phyloP scores from a whole-genome alignment of 2,888 invertebrate species.

The Trilocha varians region DNA sequence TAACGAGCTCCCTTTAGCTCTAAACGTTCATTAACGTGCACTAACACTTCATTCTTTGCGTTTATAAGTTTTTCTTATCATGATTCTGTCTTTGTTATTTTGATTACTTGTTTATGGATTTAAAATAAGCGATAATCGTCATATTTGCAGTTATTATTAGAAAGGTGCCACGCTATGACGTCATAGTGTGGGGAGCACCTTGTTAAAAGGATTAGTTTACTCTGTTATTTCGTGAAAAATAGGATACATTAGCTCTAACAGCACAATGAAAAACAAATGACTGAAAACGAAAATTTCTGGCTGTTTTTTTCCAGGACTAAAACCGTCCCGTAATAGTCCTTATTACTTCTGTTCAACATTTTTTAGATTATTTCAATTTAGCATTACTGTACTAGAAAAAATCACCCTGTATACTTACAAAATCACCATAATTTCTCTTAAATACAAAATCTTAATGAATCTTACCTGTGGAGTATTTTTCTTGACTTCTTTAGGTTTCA shows the following conservation, averaged over 20 bases:
- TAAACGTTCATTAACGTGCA: conserved; percentile 6
- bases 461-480: conserved; percentile 48
- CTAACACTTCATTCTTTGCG: conserved; percentile 2
- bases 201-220: no score
- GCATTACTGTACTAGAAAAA: not conserved
- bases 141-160: no score
- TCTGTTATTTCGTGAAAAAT: no score
- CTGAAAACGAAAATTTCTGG: no score
- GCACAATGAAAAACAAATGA: no score
- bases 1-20: conserved; percentile 33
- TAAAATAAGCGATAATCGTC: no score
- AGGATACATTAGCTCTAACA: no score
- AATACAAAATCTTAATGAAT: not conserved
- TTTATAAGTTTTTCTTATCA: conserved; percentile 2
- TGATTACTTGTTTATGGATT: no score
- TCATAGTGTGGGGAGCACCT: no score
- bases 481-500: conserved; percentile 75
- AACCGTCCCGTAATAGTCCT: no score
- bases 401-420: not conserved
- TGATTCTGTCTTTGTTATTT: conserved; percentile 3
- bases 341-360: conserved; percentile 1
- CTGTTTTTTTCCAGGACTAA: no score
- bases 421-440: not conserved
- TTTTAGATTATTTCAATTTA: not conserved
- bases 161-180: no score